Conservation (phyloP, 2,113 vertebrate genomes). For the Malaclemys terrapin region DNA sequence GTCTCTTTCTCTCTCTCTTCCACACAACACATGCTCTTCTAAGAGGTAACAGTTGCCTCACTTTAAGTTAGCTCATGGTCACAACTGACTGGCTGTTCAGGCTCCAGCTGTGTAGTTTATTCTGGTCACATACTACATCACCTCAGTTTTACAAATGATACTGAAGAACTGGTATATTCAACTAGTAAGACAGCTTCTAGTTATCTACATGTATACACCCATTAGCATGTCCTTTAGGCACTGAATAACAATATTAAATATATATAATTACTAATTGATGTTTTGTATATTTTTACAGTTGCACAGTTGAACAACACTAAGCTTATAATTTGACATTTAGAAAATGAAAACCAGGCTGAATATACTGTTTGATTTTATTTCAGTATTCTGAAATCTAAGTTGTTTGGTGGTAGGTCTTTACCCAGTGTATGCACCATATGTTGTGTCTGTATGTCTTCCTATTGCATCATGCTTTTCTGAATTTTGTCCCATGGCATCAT, state of each 20-base stretch:
- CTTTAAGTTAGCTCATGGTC: neutral
- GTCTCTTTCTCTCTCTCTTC: slow-evolving; percentile 3
- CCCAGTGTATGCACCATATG: slow-evolving; percentile 68
- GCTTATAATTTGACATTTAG: slow-evolving; percentile 58
- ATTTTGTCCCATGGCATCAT: slow-evolving; percentile 82
- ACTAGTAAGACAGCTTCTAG: slow-evolving; percentile 55
- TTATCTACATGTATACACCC: slow-evolving; percentile 13
- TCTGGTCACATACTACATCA: slow-evolving; percentile 49
- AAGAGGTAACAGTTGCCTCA: slow-evolving; percentile 10
- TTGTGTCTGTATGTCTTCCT: slow-evolving; percentile 74
- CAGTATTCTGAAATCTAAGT: slow-evolving; percentile 69
- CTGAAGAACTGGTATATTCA: slow-evolving; percentile 51
- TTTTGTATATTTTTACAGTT: neutral
- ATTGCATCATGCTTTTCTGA: slow-evolving; percentile 87
- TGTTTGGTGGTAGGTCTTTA: slow-evolving; percentile 62
- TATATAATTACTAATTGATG: slow-evolving; percentile 64
- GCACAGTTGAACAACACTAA: slow-evolving; percentile 46
- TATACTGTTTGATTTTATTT: slow-evolving; percentile 67
- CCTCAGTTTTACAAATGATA: slow-evolving; percentile 53
- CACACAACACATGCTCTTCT: neutral
- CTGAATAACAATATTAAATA: slow-evolving; percentile 45
- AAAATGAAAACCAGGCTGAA: slow-evolving; percentile 55
- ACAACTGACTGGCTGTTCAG: neutral
- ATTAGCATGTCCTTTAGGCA: slow-evolving; percentile 41
- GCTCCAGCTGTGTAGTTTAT: slow-evolving; percentile 64